phyloP scores from a whole-genome alignment of 2,888 invertebrate genomes.

The Hydriomena furcata region DNA sequence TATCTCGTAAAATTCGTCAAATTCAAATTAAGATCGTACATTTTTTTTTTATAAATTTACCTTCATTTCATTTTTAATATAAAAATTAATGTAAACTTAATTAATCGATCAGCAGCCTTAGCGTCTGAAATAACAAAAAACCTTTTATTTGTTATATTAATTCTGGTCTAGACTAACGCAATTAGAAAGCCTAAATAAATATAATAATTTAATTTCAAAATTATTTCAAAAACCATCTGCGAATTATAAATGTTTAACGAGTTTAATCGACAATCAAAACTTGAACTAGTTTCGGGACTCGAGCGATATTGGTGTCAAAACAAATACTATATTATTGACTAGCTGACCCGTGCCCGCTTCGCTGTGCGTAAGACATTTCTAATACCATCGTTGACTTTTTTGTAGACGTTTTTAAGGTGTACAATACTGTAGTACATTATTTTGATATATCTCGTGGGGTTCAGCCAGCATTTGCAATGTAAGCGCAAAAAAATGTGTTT shows the following conservation, averaged over 20 bases:
- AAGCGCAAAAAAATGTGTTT: too few species aligned
- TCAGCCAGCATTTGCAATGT: too few species aligned
- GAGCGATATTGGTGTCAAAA: not conserved
- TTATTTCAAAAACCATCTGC: conserved; percentile 42
- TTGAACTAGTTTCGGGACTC: conserved; percentile 32
- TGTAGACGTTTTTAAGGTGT: too few species aligned
- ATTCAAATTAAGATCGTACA: not conserved
- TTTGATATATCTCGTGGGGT: too few species aligned
- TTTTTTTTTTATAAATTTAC: not conserved
- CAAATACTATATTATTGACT: too few species aligned
- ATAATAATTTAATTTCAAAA: conserved; percentile 31
- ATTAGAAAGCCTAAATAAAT: conserved; percentile 31
- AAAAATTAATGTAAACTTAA: conserved; percentile 1
- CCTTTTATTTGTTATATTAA: conserved; percentile 12
- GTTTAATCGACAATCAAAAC: conserved; percentile 45
- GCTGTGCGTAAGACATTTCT: too few species aligned
- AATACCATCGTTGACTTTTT: too few species aligned
- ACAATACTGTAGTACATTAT: too few species aligned
- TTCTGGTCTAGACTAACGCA: conserved; percentile 16
- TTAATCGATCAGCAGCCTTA: not conserved
- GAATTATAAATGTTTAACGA: conserved; percentile 45
- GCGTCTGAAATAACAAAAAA: conserved; percentile 13
- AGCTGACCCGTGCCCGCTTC: too few species aligned
- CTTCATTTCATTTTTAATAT: not conserved
- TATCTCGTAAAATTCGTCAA: too few species aligned